Conservation (phyloP, 23 tunicate genomes). For the Phallusia fumigata region DNA sequence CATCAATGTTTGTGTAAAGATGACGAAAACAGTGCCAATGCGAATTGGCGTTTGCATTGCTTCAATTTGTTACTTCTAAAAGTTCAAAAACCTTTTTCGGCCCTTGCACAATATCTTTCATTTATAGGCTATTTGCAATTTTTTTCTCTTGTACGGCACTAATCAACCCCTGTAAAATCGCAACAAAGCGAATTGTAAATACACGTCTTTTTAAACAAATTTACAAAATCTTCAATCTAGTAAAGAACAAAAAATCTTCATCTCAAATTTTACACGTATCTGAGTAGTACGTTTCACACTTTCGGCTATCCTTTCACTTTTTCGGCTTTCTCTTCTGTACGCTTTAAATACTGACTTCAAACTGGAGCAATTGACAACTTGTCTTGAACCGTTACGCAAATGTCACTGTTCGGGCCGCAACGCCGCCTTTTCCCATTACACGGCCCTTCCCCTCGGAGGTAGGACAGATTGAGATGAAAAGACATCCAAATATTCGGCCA, state of each 20-base stretch:
- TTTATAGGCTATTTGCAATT: neutral
- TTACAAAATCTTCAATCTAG: no score
- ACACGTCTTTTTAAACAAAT: no score
- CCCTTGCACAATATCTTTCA: slow-evolving; percentile 1
- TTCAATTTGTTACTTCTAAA: neutral
- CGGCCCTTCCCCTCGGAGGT: slow-evolving; percentile 7
- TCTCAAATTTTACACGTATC: no score
- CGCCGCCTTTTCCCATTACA: slow-evolving; percentile 2
- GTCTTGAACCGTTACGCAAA: neutral
- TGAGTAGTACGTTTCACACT: no score
- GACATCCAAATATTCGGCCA: slow-evolving; percentile 9
- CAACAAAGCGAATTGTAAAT: no score
- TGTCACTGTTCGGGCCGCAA: neutral
- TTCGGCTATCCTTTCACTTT: neutral
- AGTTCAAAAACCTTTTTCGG: neutral
- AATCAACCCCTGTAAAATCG: no score
- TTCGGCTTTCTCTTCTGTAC: neutral
- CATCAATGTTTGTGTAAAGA: no score
- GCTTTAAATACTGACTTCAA: neutral
- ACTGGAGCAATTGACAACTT: neutral
- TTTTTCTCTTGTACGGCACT: neutral
- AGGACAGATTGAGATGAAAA: neutral
- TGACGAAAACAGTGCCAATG: no score
- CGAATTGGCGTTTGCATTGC: no score
- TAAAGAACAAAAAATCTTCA: no score